Evolutionary conservation across 2,888 invertebrate genomes (phyloP).

Genomic region (Mongoloraphidia duomilia): DNA sequence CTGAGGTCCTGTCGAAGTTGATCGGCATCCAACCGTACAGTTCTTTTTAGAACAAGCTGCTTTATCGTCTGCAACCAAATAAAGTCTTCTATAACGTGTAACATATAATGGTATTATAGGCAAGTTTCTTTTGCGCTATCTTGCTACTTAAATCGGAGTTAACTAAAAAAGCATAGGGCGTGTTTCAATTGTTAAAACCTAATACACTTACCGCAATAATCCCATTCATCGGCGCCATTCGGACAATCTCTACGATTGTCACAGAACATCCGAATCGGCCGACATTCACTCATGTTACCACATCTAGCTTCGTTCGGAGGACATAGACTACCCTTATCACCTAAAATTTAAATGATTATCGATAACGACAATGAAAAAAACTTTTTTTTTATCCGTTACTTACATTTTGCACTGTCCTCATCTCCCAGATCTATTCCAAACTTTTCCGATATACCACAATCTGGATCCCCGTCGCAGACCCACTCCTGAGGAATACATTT

Average conservation of each 20-base stretch:
- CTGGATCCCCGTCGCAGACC: conserved; percentile 62
- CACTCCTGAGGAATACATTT: conserved; percentile 62
- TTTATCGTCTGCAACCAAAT: conserved; percentile 24
- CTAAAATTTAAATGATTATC: conserved; percentile 21
- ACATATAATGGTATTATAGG: not conserved
- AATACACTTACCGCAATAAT: conserved; percentile 41
- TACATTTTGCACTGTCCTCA: conserved; percentile 51
- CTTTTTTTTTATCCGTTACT: conserved; percentile 15
- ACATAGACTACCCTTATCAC: conserved; percentile 47
- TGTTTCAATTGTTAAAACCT: no score
- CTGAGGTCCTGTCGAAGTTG: conserved; percentile 51
- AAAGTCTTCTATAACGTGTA: not conserved
- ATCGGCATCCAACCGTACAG: conserved; percentile 54
- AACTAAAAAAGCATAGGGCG: no score
- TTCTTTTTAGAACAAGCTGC: conserved; percentile 34
- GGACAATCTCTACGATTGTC: conserved; percentile 50
- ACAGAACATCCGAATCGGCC: conserved; percentile 47
- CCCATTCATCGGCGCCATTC: conserved; percentile 58
- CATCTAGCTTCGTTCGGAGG: conserved; percentile 54
- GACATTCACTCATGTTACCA: conserved; percentile 41
- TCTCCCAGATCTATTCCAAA: conserved; percentile 44
- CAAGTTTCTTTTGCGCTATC: no score
- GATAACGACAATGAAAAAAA: not conserved
- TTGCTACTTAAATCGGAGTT: no score
- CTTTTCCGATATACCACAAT: conserved; percentile 48